These are phyloP conservation scores for Acomys russatus DNA, from an alignment of 2,797 vertebrate genomes.

Conservation along the genomic window DNA sequence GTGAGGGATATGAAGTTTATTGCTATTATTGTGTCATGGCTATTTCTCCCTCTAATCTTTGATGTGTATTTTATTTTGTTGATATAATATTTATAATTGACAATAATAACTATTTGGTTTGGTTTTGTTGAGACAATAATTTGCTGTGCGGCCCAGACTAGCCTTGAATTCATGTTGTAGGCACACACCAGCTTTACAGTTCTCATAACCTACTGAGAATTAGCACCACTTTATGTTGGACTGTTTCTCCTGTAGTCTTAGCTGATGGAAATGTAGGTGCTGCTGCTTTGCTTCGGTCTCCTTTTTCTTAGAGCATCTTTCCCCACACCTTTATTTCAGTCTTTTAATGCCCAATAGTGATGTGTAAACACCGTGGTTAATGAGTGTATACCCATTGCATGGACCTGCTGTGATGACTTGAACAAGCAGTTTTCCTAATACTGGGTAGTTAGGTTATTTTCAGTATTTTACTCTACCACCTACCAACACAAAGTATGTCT, in stretches of 20 bases:
- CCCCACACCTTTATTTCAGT: background rate
- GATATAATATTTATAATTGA: background rate
- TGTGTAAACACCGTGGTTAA: background rate
- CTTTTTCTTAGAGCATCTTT: background rate
- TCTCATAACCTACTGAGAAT: background rate
- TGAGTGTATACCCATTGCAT: background rate
- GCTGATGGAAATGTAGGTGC: background rate
- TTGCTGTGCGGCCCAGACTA: background rate
- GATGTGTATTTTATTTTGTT: background rate
- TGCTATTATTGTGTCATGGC: background rate
- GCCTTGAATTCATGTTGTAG: background rate
- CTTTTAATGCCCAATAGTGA: background rate
- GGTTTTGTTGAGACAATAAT: background rate
- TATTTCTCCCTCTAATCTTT: slow-evolving; percentile 4
- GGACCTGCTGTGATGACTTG: slow-evolving; percentile 23
- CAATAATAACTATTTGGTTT: background rate
- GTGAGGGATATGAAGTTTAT: background rate
- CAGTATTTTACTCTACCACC: slow-evolving; percentile 28
- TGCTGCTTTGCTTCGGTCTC: background rate
- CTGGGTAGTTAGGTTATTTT: slow-evolving; percentile 30
- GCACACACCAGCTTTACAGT: background rate
- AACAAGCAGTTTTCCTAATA: background rate
- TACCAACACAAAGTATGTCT: background rate
- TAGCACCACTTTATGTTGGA: background rate
- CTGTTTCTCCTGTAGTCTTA: background rate